These are phyloP conservation scores for Carduelis carduelis DNA, from an alignment of 2,797 vertebrate genomes.

Conservation along the genomic window DNA sequence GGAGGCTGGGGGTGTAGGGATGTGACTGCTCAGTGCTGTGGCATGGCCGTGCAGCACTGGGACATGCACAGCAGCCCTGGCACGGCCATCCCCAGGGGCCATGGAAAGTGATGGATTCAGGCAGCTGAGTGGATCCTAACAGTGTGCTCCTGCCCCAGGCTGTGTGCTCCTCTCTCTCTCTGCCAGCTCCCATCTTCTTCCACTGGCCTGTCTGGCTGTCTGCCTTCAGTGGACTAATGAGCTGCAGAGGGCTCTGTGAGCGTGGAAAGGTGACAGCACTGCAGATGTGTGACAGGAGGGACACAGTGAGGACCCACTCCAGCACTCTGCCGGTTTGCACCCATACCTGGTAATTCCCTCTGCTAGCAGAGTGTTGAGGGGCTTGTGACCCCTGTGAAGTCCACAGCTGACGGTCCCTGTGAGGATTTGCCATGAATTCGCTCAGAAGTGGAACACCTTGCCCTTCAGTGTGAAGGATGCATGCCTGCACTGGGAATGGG, in stretches of 20 bases:
- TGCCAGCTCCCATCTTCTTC: background rate
- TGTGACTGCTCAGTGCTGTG: background rate
- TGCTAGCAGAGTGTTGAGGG: background rate
- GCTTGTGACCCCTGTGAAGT: background rate
- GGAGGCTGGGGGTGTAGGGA: background rate
- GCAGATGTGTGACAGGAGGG: background rate
- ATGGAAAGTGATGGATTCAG: background rate
- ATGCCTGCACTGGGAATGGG: background rate
- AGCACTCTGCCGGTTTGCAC: background rate
- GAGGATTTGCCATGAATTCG: background rate
- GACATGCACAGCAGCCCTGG: background rate
- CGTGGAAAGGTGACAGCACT: accelerated
- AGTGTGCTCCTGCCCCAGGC: background rate
- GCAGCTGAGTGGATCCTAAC: background rate
- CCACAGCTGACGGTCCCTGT: accelerated
- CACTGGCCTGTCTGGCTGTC: background rate
- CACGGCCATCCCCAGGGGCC: background rate
- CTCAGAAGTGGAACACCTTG: accelerated
- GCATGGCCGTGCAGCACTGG: accelerated
- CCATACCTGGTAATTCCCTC: accelerated
- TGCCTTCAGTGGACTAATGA: background rate
- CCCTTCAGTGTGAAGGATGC: background rate
- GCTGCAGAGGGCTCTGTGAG: background rate
- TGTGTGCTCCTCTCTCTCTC: background rate
- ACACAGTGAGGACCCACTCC: background rate